Percentiles rank a stretch among this genome's conserved stretches.
Conservation (phyloP, 2,888 invertebrate species). For the Saturnia japonica region DNA sequence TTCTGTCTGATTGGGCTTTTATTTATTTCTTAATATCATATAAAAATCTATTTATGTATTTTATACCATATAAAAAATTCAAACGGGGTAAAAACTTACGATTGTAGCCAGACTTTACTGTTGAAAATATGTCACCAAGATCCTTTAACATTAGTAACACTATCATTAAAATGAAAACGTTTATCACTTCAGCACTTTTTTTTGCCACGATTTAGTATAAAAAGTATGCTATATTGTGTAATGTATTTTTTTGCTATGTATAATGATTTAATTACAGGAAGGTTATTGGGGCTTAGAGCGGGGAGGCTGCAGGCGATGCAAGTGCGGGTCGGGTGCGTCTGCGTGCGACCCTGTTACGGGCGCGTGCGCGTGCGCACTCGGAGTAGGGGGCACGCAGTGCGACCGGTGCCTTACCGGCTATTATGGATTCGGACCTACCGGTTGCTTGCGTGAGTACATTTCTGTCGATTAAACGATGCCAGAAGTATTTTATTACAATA, state of each 20-base stretch:
- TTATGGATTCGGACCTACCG: constrained; percentile 89
- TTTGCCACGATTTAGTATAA: too few species aligned
- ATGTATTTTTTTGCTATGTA: neutral
- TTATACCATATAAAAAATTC: too few species aligned
- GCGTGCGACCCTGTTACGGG: constrained; percentile 89
- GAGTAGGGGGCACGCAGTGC: constrained; percentile 88
- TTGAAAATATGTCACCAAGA: neutral
- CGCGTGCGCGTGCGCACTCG: constrained; percentile 89
- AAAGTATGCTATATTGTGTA: too few species aligned
- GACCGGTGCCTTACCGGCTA: constrained; percentile 88
- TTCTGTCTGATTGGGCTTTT: too few species aligned
- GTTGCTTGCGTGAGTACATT: constrained; percentile 86
- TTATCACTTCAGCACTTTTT: neutral
- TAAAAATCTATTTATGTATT: too few species aligned
- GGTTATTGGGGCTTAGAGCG: constrained; percentile 90
- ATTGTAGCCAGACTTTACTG: too few species aligned
- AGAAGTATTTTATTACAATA: too few species aligned
- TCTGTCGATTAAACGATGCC: neutral
- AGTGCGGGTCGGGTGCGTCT: constrained; percentile 87
- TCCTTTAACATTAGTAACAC: neutral
- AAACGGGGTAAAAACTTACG: too few species aligned
- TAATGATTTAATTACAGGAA: constrained; percentile 59
- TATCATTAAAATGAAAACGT: neutral
- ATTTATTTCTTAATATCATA: too few species aligned
- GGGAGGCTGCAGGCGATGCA: constrained; percentile 91